Evolutionary conservation across 2,888 invertebrate species (phyloP).

Genomic region (Gibbula magus): DNA sequence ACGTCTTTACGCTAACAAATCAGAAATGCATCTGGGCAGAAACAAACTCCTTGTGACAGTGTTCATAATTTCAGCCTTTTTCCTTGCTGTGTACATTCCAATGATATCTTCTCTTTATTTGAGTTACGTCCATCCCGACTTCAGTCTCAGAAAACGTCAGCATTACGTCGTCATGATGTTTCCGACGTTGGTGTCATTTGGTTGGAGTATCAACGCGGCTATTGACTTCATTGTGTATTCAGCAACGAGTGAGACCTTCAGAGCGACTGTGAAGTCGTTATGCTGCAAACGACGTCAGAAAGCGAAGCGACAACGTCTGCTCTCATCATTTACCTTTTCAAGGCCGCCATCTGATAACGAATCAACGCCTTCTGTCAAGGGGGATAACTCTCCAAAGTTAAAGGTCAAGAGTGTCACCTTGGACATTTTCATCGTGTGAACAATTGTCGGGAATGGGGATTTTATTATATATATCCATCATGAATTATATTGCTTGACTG

Average conservation of each 20-base stretch:
- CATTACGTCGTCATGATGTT: neutral
- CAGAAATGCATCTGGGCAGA: neutral
- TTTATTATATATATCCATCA: too few species aligned
- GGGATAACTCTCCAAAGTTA: too few species aligned
- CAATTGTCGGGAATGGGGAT: too few species aligned
- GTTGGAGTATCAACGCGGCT: constrained; percentile 1
- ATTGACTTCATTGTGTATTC: constrained; percentile 2
- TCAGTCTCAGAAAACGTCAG: neutral
- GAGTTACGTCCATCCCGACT: neutral
- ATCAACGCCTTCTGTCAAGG: too few species aligned
- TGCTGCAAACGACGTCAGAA: neutral
- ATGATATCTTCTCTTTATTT: neutral
- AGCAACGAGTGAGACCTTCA: neutral
- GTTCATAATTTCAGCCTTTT: neutral
- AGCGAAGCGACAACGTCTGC: too few species aligned
- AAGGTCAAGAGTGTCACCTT: too few species aligned
- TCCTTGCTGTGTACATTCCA: constrained; percentile 8
- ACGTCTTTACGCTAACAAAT: neutral
- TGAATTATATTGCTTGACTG: too few species aligned
- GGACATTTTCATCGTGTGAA: too few species aligned
- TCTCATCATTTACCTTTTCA: too few species aligned
- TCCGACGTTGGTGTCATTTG: neutral
- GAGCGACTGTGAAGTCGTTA: neutral
- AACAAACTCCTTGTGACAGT: neutral
- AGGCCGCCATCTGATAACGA: too few species aligned